phyloP scores from a whole-genome alignment of 2,888 invertebrate genomes.

The Macaria notata region DNA sequence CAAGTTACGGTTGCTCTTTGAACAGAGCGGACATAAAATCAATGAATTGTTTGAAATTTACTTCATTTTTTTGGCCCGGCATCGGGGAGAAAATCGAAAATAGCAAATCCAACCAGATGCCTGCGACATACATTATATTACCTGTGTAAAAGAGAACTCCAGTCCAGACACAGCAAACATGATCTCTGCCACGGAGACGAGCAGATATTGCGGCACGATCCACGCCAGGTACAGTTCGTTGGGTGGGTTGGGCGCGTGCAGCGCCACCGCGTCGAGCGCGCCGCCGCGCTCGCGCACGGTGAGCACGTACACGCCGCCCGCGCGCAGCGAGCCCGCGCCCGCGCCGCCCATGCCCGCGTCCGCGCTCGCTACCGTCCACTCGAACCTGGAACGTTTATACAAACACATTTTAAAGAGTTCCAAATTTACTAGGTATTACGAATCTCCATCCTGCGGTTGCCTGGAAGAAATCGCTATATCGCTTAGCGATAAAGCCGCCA shows the following conservation, averaged over 20 bases:
- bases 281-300: conserved; percentile 77
- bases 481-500: too few species aligned
- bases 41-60: too few species aligned
- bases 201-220: conserved; percentile 90
- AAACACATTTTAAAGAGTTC: background rate
- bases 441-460: too few species aligned
- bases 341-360: conserved; percentile 57
- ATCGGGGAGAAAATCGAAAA: too few species aligned
- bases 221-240: conserved; percentile 87
- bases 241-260: conserved; percentile 84
- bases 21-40: too few species aligned
- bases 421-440: too few species aligned
- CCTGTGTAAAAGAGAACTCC: conserved; percentile 92
- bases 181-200: conserved; percentile 91
- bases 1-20: too few species aligned
- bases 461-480: too few species aligned
- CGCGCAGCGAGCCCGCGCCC: conserved; percentile 58
- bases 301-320: conserved; percentile 82
- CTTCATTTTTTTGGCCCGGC: too few species aligned
- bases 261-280: conserved; percentile 77
- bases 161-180: conserved; percentile 92
- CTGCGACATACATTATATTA: too few species aligned
- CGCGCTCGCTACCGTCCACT: conserved; percentile 62
- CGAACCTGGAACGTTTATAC: conserved; percentile 46
- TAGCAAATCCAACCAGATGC: too few species aligned